Base-by-base conservation (phyloP, 2,888 invertebrate species). In the Mactromeris polynyma region DNA sequence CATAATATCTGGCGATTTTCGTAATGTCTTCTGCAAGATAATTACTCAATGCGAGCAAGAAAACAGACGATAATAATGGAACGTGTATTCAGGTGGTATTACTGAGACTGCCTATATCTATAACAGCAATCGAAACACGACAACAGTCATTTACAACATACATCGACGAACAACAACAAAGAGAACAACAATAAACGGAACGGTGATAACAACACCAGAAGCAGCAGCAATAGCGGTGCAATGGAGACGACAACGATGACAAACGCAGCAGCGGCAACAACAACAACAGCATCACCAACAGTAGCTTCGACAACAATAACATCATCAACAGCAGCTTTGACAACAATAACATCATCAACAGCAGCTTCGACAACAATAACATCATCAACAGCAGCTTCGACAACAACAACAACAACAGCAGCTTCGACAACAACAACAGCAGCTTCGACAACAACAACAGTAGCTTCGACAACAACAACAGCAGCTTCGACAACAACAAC, bases 1-100 rank as follows among this genome's bases (percentile, higher is more conserved):
- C 58, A 58, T 73, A 73, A 73, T 73, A 69, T 73, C 73, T 33
- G 33, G 73, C 73, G 73, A 33, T 73, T 73, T 73, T 73, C 73
- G 73, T 33, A 73, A 73, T 73, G 73, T 19, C 11, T 73, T 33
- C 11, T 73, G 73, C 33, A 36, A 73, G 73, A 73, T 33, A 73
- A 33, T 73, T 73, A 73, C 14, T 73, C 73, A 73, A 73, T 33
- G 6, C 33, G 33, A 73, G 33, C 36, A 31, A 73, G 36, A 73
- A 73, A 73, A 73, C 33, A 73, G 14, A 36, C 14, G 19, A 14
- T 36, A 73, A 73, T 73, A 73, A 33, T 36, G 36, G 36, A 33
- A 7, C 9, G 73, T 73, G 73, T 73, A 33, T 36, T 19, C 73
- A 73, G 19, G 36, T 58, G 58, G n/a, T n/a, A 26, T n/a, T 26